phyloP scores from a whole-genome alignment of 2,888 invertebrate species.

The Heliconius sara region DNA sequence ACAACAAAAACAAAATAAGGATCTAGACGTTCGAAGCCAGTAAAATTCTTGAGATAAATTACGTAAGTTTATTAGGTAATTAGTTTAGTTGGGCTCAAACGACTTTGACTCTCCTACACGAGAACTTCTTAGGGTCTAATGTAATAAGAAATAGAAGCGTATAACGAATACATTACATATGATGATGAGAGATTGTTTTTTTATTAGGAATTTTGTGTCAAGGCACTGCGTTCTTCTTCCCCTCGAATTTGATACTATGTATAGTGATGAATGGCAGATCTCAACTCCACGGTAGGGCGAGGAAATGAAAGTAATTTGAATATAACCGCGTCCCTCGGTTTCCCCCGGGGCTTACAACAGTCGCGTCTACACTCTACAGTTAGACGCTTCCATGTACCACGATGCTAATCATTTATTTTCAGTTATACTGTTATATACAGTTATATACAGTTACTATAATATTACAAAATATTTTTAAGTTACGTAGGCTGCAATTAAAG shows the following conservation, averaged over 20 bases:
- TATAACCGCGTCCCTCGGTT: too few species aligned
- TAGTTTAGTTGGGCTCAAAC: conserved; percentile 22
- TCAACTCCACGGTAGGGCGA: too few species aligned
- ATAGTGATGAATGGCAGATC: too few species aligned
- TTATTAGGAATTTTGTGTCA: neutral
- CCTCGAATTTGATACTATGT: too few species aligned
- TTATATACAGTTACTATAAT: neutral
- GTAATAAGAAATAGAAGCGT: neutral
- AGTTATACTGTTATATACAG: neutral
- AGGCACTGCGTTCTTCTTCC: too few species aligned
- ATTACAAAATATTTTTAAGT: neutral
- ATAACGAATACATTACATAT: neutral
- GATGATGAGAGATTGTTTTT: neutral
- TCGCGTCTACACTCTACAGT: neutral
- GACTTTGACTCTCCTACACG: conserved; percentile 10
- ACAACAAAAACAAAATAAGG: neutral
- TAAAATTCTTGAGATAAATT: conserved; percentile 25
- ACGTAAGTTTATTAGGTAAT: conserved; percentile 26
- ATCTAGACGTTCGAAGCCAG: neutral
- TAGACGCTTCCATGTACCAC: neutral
- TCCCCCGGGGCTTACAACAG: neutral
- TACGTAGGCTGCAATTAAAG: too few species aligned
- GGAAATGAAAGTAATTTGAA: too few species aligned
- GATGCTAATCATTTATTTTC: neutral
- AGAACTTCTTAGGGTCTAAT: conserved; percentile 1